Evolutionary conservation across 2,113 vertebrate genomes (phyloP), one percentile per base, ranked within the genome.

Genomic region (Arvicanthis niloticus): DNA sequence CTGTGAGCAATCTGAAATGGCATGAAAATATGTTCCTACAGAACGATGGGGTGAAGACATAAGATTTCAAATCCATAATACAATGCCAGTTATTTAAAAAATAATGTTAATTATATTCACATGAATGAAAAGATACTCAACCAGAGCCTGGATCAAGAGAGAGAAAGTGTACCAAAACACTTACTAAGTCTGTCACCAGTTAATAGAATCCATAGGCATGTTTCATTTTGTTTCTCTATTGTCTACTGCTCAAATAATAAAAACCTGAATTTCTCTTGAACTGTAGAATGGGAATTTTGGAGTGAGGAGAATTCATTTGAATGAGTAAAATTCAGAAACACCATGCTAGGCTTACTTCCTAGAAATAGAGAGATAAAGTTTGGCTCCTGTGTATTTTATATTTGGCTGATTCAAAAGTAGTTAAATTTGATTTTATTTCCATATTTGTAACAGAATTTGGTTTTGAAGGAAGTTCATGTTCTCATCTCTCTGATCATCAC

Each of bases 331-430:
- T 88, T 91, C 26, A 92, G 40, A 89, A 94, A 82, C 67, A 85
- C 16, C 4, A 12, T 53, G 6, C 2, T 19, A 85, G 7, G 13
- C 40, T 37, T 24, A 65, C 29, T 88, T 94, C 17, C 75, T 87
- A 96, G 81, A 96, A 96, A 91, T 19, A 96, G n/a, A 21, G 21
- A 92, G 75, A 51, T 75, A 62, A 93, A 37, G n/a, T 84, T 94
- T 53, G 58, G 68, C 9, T 76, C 34, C 8, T 70, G 42, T 94
- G 42, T 70, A 51, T 87, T 95, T 84, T 67, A 19, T 58, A 84
- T 78, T 78, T 62, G 73, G 13, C 4, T 81, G 40, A 94, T 81
- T 96, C 48, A 72, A 96, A 96, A 86, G 82, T 40, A 87, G 75
- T 78, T 88, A 67, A 81, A 77, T 78, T 91, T 82, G 22, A 76